Base-by-base conservation (phyloP, 2,888 invertebrate species). In the Cordylochernes scorpioides region DNA sequence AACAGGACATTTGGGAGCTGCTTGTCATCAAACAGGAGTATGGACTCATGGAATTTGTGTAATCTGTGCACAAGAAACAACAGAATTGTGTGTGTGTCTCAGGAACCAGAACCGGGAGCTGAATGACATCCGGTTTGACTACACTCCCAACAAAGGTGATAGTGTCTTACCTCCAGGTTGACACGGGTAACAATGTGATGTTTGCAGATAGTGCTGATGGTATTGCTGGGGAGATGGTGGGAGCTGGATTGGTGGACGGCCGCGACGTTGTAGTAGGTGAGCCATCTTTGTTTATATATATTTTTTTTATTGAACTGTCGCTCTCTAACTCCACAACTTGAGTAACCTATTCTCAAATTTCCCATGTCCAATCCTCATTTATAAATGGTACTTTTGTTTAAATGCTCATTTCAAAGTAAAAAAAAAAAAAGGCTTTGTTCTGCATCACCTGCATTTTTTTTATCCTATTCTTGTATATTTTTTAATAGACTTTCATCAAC, bases 81-180 rank as follows among this genome's bases (percentile, higher is more conserved):
- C n/a, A n/a, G n/a, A n/a, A n/a, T n/a, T 50, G 10, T 30, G 30
- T 29, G 37, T 41, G 35, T 37, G 35, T 52, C 54, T 27, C 50
- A 74, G 75, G 46, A 94, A 94, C 59, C 63, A 71, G 24, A 69
- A 69, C 39, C 64, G 73, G 31, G 91, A 94, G 54, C 57, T 97
- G 40, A 91, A 94, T 54, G 94, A 97, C 53, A 97, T 97, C 45
- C 68, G 86, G 44, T 97, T 97, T 55, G 91, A 97, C 55, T 97
- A 77, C 52, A 72, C 77, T 12, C 67, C 70, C 16, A 82, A 80
- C 13, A 72, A 34, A 41, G 42, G 41, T 39, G 28, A 30, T 21
- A 18, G 15, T n/a, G 12, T 29, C 9, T 9, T 19, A 19, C 8
- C n/a, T 19, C n/a, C n/a, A n/a, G 24, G 5, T 5, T 24, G 13